A percentile compares a stretch with the other conserved stretches of the same genome.
These are phyloP conservation scores for Acipenser transmontanus DNA, from an alignment of 2,797 vertebrate genomes.

Conservation along the genomic window DNA sequence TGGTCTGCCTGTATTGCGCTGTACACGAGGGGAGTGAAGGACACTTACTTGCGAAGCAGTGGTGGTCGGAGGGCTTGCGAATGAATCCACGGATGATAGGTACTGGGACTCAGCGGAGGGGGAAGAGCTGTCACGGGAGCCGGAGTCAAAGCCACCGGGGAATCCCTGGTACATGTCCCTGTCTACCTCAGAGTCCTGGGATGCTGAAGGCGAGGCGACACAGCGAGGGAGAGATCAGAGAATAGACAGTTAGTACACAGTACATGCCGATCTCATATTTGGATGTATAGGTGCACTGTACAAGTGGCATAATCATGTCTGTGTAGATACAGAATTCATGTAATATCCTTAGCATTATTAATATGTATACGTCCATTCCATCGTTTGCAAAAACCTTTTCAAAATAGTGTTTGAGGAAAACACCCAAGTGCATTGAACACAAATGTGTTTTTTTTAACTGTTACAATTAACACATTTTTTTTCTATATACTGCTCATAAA, in stretches of 20 bases:
- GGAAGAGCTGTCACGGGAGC: constrained; percentile 87
- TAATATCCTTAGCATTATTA: no score
- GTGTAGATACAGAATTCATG: constrained; percentile 14
- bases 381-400: no score
- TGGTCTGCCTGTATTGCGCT: no score
- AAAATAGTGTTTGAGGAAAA: no score
- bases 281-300: background rate
- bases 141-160: constrained; percentile 86
- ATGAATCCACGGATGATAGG: constrained; percentile 93
- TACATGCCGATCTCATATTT: background rate
- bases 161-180: constrained; percentile 97
- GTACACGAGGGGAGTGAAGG: constrained; percentile 7
- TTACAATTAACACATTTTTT: no score
- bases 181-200: constrained; percentile 54
- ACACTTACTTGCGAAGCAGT: constrained; percentile 77
- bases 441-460: no score
- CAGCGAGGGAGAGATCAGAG: constrained; percentile 22
- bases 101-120: constrained; percentile 92
- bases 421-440: no score
- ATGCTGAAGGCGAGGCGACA: constrained; percentile 33
- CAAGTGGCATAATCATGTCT: no score
- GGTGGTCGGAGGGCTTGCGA: constrained; percentile 84
- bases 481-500: no score
- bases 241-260: background rate
- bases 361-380: no score